Conservation (phyloP, 2,797 vertebrate species). For the Gymnocypris eckloni region DNA sequence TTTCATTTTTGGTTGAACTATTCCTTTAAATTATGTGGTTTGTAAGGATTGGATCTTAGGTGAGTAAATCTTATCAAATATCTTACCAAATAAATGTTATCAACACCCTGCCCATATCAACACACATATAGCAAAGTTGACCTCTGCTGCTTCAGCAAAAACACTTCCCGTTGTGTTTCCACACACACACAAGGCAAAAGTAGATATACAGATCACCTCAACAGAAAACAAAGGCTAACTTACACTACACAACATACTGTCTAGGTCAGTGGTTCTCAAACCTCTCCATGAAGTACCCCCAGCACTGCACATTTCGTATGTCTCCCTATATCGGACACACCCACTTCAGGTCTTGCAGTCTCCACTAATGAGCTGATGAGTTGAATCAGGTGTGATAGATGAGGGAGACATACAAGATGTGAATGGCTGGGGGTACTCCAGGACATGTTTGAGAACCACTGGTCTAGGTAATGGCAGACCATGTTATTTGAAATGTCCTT, state of each 20-base stretch:
- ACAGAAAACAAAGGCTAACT: slow-evolving; percentile 1
- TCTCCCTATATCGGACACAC: no score
- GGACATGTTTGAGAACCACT: no score
- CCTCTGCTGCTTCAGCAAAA: slow-evolving; percentile 26
- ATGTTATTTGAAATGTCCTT: background rate
- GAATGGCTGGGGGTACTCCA: no score
- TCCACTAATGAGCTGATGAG: no score
- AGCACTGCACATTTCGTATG: no score
- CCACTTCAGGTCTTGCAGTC: no score
- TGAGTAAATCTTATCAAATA: background rate
- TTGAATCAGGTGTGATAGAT: no score
- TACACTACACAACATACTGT: background rate
- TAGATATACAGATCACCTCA: background rate
- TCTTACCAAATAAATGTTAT: slow-evolving; percentile 8
- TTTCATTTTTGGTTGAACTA: background rate
- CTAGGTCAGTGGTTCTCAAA: no score
- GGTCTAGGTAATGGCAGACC: background rate
- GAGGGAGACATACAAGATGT: no score
- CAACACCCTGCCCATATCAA: background rate
- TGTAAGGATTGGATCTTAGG: background rate
- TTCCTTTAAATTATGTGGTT: background rate
- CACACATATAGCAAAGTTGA: background rate
- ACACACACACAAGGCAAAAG: slow-evolving; percentile 14
- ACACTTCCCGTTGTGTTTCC: background rate
- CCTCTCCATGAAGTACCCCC: no score